phyloP scores from a whole-genome alignment of 1,140 invertebrate genomes.

The Tetragonula clypearis region DNA sequence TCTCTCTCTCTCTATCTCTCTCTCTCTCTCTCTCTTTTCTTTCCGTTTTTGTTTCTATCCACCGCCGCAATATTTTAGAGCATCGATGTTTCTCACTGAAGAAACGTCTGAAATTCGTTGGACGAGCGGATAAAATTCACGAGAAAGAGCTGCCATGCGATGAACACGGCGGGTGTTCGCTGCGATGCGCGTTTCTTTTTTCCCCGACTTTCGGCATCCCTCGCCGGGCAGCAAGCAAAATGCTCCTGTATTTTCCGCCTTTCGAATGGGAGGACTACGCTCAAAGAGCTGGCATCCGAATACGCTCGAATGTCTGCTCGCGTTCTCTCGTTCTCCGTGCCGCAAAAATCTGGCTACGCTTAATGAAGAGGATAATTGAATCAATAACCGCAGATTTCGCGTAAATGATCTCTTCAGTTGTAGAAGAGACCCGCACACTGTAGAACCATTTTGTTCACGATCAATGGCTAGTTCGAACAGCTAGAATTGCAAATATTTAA shows the following conservation, averaged over 20 bases:
- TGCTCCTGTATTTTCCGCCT: not conserved
- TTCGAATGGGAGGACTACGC: not conserved
- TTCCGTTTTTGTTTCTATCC: not conserved
- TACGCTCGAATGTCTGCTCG: no score
- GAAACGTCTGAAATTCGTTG: constrained; percentile 2
- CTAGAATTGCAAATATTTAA: no score
- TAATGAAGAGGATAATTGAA: no score
- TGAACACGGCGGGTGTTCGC: not conserved
- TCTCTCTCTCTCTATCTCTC: no score
- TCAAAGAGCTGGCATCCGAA: not conserved
- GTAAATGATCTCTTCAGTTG: no score
- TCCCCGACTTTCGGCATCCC: not conserved
- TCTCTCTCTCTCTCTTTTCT: not conserved
- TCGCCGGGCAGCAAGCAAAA: no score
- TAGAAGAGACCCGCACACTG: no score
- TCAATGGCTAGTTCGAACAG: no score
- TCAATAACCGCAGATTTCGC: no score
- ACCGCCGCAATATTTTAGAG: not conserved
- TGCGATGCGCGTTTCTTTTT: not conserved
- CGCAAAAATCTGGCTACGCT: not conserved
- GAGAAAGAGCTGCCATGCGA: not conserved
- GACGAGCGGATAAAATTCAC: constrained; percentile 2
- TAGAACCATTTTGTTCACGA: no score
- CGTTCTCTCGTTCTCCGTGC: not conserved
- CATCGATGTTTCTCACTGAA: not conserved